Conservation (phyloP, 2,888 invertebrate genomes). For the Dioctria rufipes region DNA sequence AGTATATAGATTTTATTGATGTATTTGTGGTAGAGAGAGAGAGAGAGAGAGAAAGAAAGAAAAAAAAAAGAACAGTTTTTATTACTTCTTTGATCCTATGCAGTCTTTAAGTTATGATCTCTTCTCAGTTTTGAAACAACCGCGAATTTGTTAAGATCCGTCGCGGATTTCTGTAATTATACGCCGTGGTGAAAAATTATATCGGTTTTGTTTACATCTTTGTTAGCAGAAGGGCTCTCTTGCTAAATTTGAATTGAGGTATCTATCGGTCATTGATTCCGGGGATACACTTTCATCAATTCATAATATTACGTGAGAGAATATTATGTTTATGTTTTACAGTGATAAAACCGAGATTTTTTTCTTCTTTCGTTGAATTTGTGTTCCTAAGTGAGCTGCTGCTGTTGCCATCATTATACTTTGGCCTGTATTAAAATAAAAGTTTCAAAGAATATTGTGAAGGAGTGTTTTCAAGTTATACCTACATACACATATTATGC, state of each 20-base stretch:
- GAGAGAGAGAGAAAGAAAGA: background rate
- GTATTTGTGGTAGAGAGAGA: conserved; percentile 24
- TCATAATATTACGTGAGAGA: background rate
- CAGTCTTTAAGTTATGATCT: conserved; percentile 49
- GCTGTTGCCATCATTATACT: background rate
- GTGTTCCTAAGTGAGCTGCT: background rate
- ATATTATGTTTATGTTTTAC: conserved; percentile 12
- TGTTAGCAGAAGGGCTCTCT: conserved; percentile 26
- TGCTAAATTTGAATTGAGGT: conserved; percentile 5
- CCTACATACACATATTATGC: too few relatives aligned
- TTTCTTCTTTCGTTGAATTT: background rate
- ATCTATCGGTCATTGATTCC: conserved; percentile 24
- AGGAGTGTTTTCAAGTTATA: too few relatives aligned
- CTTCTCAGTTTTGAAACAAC: conserved; percentile 70
- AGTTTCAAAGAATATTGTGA: too few relatives aligned
- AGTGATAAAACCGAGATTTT: conserved; percentile 8
- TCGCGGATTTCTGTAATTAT: conserved; percentile 62
- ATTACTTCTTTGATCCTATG: conserved; percentile 16
- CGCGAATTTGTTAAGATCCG: conserved; percentile 69
- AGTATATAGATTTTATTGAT: background rate
- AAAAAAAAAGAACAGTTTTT: background rate
- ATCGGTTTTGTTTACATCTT: conserved; percentile 44
- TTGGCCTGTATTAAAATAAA: background rate
- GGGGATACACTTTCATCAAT: conserved; percentile 18
- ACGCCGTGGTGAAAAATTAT: conserved; percentile 36